Base-by-base conservation (phyloP, 1,140 invertebrate genomes). In the Mizuhopecten yessoensis region DNA sequence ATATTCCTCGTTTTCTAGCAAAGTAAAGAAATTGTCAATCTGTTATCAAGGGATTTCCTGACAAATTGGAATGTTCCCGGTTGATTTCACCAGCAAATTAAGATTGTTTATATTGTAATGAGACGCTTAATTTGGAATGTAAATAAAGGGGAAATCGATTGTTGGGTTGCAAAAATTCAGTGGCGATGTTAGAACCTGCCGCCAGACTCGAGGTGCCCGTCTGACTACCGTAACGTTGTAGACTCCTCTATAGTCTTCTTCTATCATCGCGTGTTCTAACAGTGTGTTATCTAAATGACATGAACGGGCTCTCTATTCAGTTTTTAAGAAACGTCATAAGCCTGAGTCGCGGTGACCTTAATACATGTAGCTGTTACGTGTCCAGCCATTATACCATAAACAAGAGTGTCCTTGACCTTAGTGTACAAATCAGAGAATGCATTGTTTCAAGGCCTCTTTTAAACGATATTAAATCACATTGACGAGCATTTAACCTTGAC, bases 71-170 rank as follows among this genome's bases (percentile, higher is more conserved):
- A n/a, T 75, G 23, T 29, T 29, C 57, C n/a, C 57, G 57, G 23
- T 75, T 75, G 57, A 75, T 75, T 75, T 75, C 57, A 29, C n/a
- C 57, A 75, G 57, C 57, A 75, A 75, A 75, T 75, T 75, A 75
- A 75, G 57, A 75, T 75, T 75, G 57, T 75, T 75, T 75, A 75
- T 75, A 75, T 75, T 75, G 57, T 75, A 75, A 75, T 75, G 57
- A 75, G 57, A 29, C n/a, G 57, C 57, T 75, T 75, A n/a, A 75
- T 75, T 75, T 75, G n/a, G 57, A 29, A 75, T 75, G 57, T 75
- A 75, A 75, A 75, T 75, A n/a, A 75, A 23, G 11, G 2, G 5
- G 57, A 75, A 75, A 75, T 75, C 57, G 57, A 75, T 75, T 9
- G 57, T 3, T 29, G 36, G n/a, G n/a, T 75, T 29, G 23, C 9